These are phyloP conservation scores for Pangasius mekongensis DNA, from an alignment of 2,797 vertebrate species.

Conservation along the genomic window DNA sequence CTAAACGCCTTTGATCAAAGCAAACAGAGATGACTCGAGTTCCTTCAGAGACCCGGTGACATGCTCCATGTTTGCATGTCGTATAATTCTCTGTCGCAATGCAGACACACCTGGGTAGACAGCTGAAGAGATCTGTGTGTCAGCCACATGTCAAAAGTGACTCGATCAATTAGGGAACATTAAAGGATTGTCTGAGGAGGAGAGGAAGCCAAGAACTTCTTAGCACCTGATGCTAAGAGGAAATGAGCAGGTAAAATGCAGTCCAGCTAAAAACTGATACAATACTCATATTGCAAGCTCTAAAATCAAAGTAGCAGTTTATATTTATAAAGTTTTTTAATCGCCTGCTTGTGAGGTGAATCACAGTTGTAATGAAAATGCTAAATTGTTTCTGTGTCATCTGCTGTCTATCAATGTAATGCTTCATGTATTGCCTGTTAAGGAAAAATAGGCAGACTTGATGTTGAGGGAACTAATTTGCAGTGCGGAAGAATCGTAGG, in stretches of 20 bases:
- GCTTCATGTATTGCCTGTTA: neutral
- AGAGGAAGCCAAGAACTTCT: neutral
- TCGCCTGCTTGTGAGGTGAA: neutral
- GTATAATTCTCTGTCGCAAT: neutral
- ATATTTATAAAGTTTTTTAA: neutral
- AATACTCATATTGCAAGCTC: neutral
- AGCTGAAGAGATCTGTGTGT: neutral
- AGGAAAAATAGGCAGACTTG: neutral
- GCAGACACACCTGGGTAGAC: conserved; percentile 20
- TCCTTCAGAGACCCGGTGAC: conserved; percentile 13
- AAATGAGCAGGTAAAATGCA: neutral
- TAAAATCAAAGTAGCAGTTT: neutral
- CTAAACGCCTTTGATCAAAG: conserved; percentile 37
- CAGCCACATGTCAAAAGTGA: conserved; percentile 30
- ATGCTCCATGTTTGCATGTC: neutral
- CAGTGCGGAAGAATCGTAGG: neutral
- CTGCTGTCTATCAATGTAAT: neutral
- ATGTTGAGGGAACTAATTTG: neutral
- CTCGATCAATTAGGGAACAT: conserved; percentile 21
- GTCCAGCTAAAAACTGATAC: neutral
- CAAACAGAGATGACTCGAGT: conserved; percentile 12
- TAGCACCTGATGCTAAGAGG: neutral
- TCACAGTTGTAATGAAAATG: neutral
- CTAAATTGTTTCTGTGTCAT: neutral
- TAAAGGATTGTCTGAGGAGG: neutral